Conservation (phyloP, 1,140 invertebrate species). For the Idris sp. region DNA sequence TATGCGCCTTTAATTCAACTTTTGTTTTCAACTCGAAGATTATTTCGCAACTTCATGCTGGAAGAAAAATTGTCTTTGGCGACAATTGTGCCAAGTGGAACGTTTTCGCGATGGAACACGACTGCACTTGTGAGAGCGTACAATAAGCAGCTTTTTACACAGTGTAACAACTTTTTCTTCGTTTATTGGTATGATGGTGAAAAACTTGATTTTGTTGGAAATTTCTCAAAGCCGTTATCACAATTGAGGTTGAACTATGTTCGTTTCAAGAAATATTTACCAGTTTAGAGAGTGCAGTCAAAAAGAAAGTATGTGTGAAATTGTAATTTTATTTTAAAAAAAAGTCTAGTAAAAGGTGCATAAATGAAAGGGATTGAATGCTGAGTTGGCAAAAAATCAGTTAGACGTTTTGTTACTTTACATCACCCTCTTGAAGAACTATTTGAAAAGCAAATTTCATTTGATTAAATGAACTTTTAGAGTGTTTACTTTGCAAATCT, state of each 20-base stretch:
- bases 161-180: conserved; percentile 24
- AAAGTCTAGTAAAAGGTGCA: too few relatives aligned
- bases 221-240: background rate
- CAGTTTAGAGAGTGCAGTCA: conserved; percentile 1
- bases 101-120: conserved; percentile 3
- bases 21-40: conserved; percentile 13
- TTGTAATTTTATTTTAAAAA: too few relatives aligned
- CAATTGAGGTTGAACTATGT: conserved; percentile 8
- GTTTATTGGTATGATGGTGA: conserved; percentile 12
- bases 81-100: conserved; percentile 6
- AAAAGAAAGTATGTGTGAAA: too few relatives aligned
- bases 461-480: too few relatives aligned
- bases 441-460: too few relatives aligned
- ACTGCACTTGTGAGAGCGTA: conserved; percentile 1
- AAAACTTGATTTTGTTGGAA: conserved; percentile 12
- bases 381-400: too few relatives aligned
- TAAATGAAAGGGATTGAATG: too few relatives aligned
- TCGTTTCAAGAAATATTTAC: conserved; percentile 7
- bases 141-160: conserved; percentile 17
- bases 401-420: too few relatives aligned
- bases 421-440: too few relatives aligned
- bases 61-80: conserved; percentile 9
- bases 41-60: conserved; percentile 12
- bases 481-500: too few relatives aligned
- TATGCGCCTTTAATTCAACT: conserved; percentile 17